A percentile compares a stretch with the other conserved stretches of the same genome.
Conservation (phyloP, 2,797 vertebrate genomes). For the Microctenopoma steveboyesi region DNA sequence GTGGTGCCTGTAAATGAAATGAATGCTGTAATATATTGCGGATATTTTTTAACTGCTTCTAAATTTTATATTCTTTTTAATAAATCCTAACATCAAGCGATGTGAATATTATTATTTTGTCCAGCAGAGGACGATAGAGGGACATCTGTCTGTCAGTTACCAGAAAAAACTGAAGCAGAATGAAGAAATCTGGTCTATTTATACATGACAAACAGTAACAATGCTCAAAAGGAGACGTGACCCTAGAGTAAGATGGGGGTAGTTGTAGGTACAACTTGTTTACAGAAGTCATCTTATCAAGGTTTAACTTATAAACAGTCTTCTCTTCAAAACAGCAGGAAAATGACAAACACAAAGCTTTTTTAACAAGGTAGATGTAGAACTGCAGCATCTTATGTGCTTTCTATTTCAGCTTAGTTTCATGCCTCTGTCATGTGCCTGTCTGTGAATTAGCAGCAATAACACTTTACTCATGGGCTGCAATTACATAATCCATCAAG, state of each 20-base stretch:
- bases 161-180: not conserved
- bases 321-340: not conserved
- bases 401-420: slow-evolving; percentile 1
- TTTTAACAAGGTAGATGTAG: not conserved
- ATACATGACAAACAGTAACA: slow-evolving; percentile 4
- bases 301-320: too few species aligned
- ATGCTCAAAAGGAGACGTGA: slow-evolving; percentile 2
- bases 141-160: not conserved
- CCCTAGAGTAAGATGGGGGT: slow-evolving; percentile 6
- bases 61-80: slow-evolving; percentile 62
- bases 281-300: too few species aligned
- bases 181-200: too few species aligned
- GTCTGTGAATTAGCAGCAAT: slow-evolving; percentile 25
- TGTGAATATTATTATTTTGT: slow-evolving; percentile 6
- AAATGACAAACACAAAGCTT: not conserved
- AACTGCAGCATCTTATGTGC: not conserved
- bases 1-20: slow-evolving; percentile 27
- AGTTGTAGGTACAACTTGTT: too few species aligned
- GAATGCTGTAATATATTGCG: slow-evolving; percentile 53
- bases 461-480: not conserved
- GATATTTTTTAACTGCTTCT: slow-evolving; percentile 41
- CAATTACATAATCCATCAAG: slow-evolving; percentile 38
- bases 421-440: not conserved
- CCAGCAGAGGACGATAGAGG: slow-evolving; percentile 33
- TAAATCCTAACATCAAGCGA: slow-evolving; percentile 57